phyloP scores from a whole-genome alignment of 2,113 vertebrate genomes.

The Rousettus leschenaultii region DNA sequence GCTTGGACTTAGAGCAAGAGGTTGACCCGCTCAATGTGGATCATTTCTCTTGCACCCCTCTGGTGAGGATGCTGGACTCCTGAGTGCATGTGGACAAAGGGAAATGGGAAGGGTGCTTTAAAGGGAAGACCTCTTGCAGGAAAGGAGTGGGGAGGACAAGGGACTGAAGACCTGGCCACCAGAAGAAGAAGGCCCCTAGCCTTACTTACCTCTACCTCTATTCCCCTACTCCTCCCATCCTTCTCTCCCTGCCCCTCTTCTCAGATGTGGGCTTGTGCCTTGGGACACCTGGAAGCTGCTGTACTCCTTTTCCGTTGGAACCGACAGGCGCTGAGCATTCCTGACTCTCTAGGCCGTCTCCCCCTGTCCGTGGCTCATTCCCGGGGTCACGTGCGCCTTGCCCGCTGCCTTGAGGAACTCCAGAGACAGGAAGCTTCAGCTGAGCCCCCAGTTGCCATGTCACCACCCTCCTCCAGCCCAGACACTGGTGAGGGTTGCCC shows the following conservation, averaged over 20 bases:
- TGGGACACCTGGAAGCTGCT: slow-evolving; percentile 90
- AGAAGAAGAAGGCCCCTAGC: background rate
- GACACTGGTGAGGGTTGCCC: slow-evolving; percentile 85
- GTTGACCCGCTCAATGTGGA: slow-evolving; percentile 95
- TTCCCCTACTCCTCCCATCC: background rate
- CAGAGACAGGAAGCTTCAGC: slow-evolving; percentile 80
- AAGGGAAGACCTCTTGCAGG: background rate
- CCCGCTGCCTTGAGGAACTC: slow-evolving; percentile 87
- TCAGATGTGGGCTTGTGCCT: slow-evolving; percentile 94
- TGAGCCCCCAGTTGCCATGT: slow-evolving; percentile 65
- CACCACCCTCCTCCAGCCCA: slow-evolving; percentile 87
- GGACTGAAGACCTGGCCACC: background rate
- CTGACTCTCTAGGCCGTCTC: slow-evolving; percentile 90
- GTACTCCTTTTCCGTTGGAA: slow-evolving; percentile 90
- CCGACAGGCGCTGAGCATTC: slow-evolving; percentile 86
- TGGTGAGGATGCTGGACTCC: slow-evolving; percentile 80
- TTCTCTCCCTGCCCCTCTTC: background rate
- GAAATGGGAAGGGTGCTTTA: background rate
- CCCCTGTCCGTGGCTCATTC: slow-evolving; percentile 90
- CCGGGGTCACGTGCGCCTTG: slow-evolving; percentile 89
- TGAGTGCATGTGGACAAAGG: fast-evolving
- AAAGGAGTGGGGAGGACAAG: background rate
- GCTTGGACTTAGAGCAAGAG: slow-evolving; percentile 92
- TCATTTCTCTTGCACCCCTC: slow-evolving; percentile 94
- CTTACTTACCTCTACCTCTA: background rate